A percentile compares a stretch with the other conserved stretches of the same genome.
Conservation (phyloP, 2,888 invertebrate genomes). For the Platycheirus albimanus region DNA sequence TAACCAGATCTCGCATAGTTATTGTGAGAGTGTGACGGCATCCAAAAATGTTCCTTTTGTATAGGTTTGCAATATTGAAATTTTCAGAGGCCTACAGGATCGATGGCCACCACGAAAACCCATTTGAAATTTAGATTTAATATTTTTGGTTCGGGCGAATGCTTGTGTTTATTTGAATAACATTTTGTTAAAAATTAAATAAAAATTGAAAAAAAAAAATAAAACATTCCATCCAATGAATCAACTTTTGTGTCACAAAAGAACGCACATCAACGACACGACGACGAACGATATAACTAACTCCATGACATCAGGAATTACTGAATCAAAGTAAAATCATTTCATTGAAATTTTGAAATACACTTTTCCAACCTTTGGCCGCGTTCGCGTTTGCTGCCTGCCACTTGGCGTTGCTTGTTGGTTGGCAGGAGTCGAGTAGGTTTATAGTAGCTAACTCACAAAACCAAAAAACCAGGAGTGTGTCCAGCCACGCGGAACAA, state of each 20-base stretch:
- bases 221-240: background rate
- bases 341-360: constrained; percentile 2
- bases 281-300: background rate
- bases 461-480: background rate
- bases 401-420: background rate
- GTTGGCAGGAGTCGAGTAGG: no score
- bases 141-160: no score
- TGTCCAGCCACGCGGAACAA: constrained; percentile 40
- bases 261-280: background rate
- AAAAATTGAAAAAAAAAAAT: no score
- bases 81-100: no score
- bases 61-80: no score
- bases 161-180: no score
- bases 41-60: no score
- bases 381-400: background rate
- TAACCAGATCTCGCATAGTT: no score
- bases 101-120: no score
- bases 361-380: background rate
- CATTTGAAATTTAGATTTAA: no score
- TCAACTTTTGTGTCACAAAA: background rate
- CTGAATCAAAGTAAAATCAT: constrained; percentile 1
- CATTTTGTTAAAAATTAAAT: no score
- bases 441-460: background rate
- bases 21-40: no score
- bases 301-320: background rate